A percentile compares a stretch with the other conserved stretches of the same genome.
Evolutionary conservation across 2,888 invertebrate species (phyloP).

Genomic region (Meta bourneti): DNA sequence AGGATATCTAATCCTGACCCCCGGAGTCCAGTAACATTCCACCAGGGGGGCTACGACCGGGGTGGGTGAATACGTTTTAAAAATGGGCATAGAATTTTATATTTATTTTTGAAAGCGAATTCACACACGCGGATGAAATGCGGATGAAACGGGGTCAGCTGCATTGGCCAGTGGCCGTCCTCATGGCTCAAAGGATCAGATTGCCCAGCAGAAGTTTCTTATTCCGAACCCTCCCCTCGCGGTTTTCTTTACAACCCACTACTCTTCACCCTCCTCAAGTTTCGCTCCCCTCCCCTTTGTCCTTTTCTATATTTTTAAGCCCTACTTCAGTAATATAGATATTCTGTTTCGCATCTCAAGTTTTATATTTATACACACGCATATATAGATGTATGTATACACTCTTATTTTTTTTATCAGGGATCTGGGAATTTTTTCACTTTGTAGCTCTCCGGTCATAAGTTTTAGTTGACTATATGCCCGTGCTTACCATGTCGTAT

Average conservation of each 20-base stretch:
- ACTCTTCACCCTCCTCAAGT: slow-evolving; percentile 40
- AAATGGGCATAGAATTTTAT: slow-evolving; percentile 52
- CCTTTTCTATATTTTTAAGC: slow-evolving; percentile 56
- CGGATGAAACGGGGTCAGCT: slow-evolving; percentile 74
- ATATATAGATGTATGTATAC: slow-evolving; percentile 6
- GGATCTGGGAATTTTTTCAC: slow-evolving; percentile 64
- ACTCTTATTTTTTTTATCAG: slow-evolving; percentile 19
- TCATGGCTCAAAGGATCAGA: slow-evolving; percentile 71
- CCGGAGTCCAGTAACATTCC: slow-evolving; percentile 45
- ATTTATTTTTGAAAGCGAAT: slow-evolving; percentile 65
- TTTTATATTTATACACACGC: slow-evolving; percentile 58
- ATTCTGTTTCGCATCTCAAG: slow-evolving; percentile 68
- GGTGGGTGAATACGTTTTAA: slow-evolving; percentile 60
- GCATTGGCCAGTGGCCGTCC: slow-evolving; percentile 69
- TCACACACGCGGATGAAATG: slow-evolving; percentile 68
- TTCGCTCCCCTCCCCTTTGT: slow-evolving; percentile 38
- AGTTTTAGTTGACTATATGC: slow-evolving; percentile 71
- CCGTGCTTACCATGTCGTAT: slow-evolving; percentile 70
- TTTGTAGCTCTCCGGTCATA: slow-evolving; percentile 62
- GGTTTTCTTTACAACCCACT: slow-evolving; percentile 42
- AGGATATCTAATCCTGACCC: slow-evolving; percentile 17
- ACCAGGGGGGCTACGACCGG: background rate
- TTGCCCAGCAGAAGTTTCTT: slow-evolving; percentile 68
- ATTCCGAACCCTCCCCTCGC: slow-evolving; percentile 50
- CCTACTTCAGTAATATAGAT: slow-evolving; percentile 72